Base-by-base conservation (phyloP, 2,113 vertebrate genomes). In the Natator depressus region DNA sequence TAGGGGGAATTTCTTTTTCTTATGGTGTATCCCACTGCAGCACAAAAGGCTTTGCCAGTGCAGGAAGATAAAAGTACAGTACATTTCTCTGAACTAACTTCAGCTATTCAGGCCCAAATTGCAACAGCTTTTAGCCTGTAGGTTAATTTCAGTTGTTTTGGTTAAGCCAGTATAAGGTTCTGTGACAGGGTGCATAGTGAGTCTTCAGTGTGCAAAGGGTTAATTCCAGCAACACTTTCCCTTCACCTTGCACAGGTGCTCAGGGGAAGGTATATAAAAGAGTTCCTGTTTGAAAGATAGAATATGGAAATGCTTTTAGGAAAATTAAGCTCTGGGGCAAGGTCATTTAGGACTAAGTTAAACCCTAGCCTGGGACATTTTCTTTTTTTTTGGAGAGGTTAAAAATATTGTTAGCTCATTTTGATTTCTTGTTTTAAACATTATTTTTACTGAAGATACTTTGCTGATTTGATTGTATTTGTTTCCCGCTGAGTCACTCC, bases 401-500 rank as follows among this genome's bases (percentile, higher is more conserved):
- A 16, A 79, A 13, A 51, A 54, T 75, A 10, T 49, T 91, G 88
- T 93, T 80, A 47, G 27, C 20, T 94, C 90, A 82, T 29, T 95
- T 65, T 85, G 50, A 75, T n/a, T 85, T 76, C n/a, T 80, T 88
- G 94, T 86, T 84, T 11, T 80, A 85, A 78, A 7, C 62, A 54
- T 14, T 14, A 88, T 82, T 55, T 54, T 95, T 91, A 38, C 22
- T 85, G 89, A 89, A 92, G 62, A 62, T 93, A 82, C 27, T 17
- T 93, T 42, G 4, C 59, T 92, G 55, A 80, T 49, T 86, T 19
- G 42, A 42, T 29, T 65, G n/a, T 8, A 3, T 80, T 96, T 81
- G 38, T 89, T 95, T 94, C 86, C 94, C 80, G 93, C 91, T 91
- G 93, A 95, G 90, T 95, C 93, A 94, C 69, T 94, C 19, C 86